Evolutionary conservation across 2,888 invertebrate genomes (phyloP).

Genomic region (Drosophila ezoana): DNA sequence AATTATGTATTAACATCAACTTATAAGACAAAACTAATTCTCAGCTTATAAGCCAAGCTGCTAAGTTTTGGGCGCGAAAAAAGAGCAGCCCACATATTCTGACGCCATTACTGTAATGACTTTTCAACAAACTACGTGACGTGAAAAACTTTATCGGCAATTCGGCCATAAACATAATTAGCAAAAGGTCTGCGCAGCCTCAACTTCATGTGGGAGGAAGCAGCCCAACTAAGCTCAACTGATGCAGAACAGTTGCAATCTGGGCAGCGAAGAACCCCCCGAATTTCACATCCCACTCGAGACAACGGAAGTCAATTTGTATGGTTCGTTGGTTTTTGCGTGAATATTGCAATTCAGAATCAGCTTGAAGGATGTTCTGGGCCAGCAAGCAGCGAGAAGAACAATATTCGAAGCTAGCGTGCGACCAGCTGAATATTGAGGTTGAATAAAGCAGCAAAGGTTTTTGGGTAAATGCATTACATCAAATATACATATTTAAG

Average conservation of each 20-base stretch:
- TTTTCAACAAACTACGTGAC: conserved; percentile 62
- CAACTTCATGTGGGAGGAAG: conserved; percentile 26
- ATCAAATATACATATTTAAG: background rate
- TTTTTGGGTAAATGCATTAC: too few species aligned
- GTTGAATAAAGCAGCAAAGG: background rate
- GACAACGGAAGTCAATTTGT: conserved; percentile 58
- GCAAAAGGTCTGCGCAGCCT: conserved; percentile 29
- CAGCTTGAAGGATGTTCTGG: conserved; percentile 38
- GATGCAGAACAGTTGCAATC: conserved; percentile 58
- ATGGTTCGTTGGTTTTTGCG: conserved; percentile 53
- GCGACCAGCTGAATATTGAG: background rate
- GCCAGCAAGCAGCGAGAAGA: conserved; percentile 19
- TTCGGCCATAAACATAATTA: conserved; percentile 64
- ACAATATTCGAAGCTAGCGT: conserved; percentile 8
- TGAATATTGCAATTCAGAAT: conserved; percentile 49
- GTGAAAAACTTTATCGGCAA: conserved; percentile 58
- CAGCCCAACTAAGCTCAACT: conserved; percentile 13
- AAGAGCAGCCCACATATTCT: conserved; percentile 10
- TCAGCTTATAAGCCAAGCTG: conserved; percentile 7
- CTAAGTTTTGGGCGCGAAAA: background rate
- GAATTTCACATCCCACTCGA: conserved; percentile 11
- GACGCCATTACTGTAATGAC: conserved; percentile 44
- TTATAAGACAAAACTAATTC: conserved; percentile 11
- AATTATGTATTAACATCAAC: conserved; percentile 21
- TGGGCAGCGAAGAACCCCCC: conserved; percentile 14